These are phyloP conservation scores for Corythaeola cristata DNA, from an alignment of 2,113 vertebrate species.

Conservation along the genomic window DNA sequence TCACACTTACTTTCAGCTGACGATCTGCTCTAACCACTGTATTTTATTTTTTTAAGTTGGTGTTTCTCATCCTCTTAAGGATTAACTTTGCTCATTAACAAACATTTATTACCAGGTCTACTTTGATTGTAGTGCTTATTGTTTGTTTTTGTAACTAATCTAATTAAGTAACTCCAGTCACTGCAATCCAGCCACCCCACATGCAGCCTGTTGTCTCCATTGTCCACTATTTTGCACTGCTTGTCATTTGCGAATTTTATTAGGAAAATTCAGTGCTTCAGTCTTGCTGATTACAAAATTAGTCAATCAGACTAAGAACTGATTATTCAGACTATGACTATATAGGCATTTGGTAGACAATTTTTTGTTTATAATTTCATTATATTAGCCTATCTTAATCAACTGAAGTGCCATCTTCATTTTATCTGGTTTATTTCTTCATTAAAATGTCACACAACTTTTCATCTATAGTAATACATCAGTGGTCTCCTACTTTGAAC, in stretches of 20 bases:
- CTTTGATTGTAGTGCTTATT: background rate
- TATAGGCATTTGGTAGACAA: background rate
- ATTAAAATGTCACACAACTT: background rate
- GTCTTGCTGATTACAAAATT: background rate
- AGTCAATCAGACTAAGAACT: background rate
- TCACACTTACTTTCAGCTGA: background rate
- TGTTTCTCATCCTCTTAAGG: background rate
- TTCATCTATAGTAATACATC: background rate
- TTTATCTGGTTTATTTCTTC: background rate
- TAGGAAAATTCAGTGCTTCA: background rate
- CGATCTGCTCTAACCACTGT: background rate
- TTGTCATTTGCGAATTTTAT: background rate
- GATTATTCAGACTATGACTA: background rate
- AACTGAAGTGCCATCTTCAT: background rate
- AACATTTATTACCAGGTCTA: background rate
- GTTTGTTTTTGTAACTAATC: background rate
- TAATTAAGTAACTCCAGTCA: background rate
- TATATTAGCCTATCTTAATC: background rate
- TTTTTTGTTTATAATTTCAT: background rate
- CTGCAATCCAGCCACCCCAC: background rate
- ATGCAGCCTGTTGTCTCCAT: background rate
- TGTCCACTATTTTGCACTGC: background rate
- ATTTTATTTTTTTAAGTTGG: background rate
- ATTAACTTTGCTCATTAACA: background rate
- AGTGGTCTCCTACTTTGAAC: background rate